Evolutionary conservation across 2,113 vertebrate genomes (phyloP).

Genomic region (Cyphomyrus plagiostoma): DNA sequence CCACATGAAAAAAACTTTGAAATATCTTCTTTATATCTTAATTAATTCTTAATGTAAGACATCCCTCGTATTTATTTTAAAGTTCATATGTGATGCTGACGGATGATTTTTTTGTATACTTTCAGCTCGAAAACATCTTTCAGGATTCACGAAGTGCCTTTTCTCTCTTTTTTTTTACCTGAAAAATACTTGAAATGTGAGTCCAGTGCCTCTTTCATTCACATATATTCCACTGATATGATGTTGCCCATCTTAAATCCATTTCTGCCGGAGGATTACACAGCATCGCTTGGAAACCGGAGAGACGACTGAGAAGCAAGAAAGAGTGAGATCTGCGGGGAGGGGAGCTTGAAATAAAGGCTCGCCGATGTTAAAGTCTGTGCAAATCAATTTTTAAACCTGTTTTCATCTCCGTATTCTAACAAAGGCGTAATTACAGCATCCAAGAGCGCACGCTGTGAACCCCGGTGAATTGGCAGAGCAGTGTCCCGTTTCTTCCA

Average conservation of each 20-base stretch:
- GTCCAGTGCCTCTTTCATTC: conserved; percentile 7
- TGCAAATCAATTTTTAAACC: conserved; percentile 13
- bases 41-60: neutral
- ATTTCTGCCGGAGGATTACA: conserved; percentile 16
- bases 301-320: neutral
- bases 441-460: neutral
- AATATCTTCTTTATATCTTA: neutral
- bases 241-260: conserved; percentile 10
- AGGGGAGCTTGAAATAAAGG: conserved; percentile 1
- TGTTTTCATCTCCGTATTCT: conserved; percentile 11
- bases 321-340: neutral
- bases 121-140: neutral
- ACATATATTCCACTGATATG: neutral
- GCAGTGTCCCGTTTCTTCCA: conserved; percentile 48
- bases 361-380: neutral
- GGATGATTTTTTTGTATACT: neutral
- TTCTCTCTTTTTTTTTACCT: neutral
- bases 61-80: neutral
- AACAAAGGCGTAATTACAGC: neutral
- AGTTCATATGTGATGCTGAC: neutral
- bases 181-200: neutral
- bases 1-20: neutral
- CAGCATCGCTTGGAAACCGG: conserved; percentile 11
- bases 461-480: neutral
- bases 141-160: neutral